phyloP scores from a whole-genome alignment of 2,888 invertebrate genomes.

The Chelonus formosanus region DNA sequence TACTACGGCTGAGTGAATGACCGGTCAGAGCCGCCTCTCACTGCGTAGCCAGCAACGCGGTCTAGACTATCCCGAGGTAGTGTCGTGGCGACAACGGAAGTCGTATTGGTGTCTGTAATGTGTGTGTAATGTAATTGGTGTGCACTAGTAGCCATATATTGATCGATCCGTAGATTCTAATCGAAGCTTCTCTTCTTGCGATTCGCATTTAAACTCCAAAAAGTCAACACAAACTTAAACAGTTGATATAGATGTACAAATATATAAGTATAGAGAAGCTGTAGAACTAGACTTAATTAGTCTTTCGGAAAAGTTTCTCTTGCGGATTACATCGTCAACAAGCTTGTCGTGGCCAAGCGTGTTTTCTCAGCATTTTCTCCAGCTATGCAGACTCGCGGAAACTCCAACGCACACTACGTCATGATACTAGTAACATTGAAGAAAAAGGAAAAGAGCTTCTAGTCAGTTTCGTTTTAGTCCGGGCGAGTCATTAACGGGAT shows the following conservation, averaged over 20 bases:
- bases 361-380: slow-evolving; percentile 29
- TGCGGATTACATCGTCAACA: slow-evolving; percentile 54
- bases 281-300: slow-evolving; percentile 51
- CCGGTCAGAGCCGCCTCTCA: slow-evolving; percentile 60
- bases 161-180: no score
- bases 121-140: slow-evolving; percentile 7
- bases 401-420: not conserved
- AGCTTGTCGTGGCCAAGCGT: slow-evolving; percentile 45
- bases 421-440: slow-evolving; percentile 6
- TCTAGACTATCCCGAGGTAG: not conserved
- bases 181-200: no score
- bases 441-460: slow-evolving; percentile 22
- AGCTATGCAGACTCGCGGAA: not conserved
- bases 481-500: slow-evolving; percentile 34
- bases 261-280: slow-evolving; percentile 15
- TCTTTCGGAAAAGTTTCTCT: slow-evolving; percentile 51
- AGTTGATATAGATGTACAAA: no score
- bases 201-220: no score
- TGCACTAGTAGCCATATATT: not conserved
- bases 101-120: not conserved
- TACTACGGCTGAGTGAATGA: slow-evolving; percentile 56
- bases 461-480: slow-evolving; percentile 20
- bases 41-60: slow-evolving; percentile 35
- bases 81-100: not conserved
- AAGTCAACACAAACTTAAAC: no score